Percentiles rank a stretch among this genome's conserved stretches.
These are phyloP conservation scores for Melinopterus prodromus DNA, from an alignment of 2,888 invertebrate species.

Conservation along the genomic window DNA sequence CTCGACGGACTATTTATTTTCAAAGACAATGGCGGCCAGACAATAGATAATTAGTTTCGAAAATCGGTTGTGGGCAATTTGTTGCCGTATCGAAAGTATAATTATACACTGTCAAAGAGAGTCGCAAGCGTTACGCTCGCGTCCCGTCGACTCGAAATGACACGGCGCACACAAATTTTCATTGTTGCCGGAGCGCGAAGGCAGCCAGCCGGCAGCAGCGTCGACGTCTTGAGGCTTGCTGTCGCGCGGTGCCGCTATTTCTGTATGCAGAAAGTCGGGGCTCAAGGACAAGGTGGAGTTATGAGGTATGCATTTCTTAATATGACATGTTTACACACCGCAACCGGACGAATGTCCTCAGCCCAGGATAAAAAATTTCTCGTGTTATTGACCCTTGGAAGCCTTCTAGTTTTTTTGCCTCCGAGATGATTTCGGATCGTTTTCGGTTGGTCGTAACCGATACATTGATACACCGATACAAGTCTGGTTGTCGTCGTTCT, in stretches of 20 bases:
- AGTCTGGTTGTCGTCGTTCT: too few species aligned
- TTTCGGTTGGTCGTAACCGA: neutral
- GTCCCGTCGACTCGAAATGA: neutral
- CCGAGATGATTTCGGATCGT: neutral
- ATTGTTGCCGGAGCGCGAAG: neutral
- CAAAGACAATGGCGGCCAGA: conserved; percentile 4
- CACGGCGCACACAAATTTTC: conserved; percentile 4
- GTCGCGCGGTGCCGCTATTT: conserved; percentile 35
- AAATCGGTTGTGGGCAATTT: neutral
- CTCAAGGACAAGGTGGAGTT: conserved; percentile 50
- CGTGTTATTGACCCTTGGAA: conserved; percentile 23
- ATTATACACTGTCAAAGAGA: conserved; percentile 4
- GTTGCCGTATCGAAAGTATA: neutral
- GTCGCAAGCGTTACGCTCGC: neutral
- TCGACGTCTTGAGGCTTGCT: neutral
- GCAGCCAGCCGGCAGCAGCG: neutral
- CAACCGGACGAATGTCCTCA: conserved; percentile 33
- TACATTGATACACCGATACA: too few species aligned
- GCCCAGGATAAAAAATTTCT: conserved; percentile 16
- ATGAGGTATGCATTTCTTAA: conserved; percentile 51
- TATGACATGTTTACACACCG: conserved; percentile 45
- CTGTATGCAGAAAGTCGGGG: conserved; percentile 48
- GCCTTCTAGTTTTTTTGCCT: neutral
- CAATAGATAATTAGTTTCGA: conserved; percentile 4
- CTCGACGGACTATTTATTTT: neutral